These are phyloP conservation scores for Callithrix jacchus DNA, from an alignment of 2,113 vertebrate genomes.

Conservation along the genomic window DNA sequence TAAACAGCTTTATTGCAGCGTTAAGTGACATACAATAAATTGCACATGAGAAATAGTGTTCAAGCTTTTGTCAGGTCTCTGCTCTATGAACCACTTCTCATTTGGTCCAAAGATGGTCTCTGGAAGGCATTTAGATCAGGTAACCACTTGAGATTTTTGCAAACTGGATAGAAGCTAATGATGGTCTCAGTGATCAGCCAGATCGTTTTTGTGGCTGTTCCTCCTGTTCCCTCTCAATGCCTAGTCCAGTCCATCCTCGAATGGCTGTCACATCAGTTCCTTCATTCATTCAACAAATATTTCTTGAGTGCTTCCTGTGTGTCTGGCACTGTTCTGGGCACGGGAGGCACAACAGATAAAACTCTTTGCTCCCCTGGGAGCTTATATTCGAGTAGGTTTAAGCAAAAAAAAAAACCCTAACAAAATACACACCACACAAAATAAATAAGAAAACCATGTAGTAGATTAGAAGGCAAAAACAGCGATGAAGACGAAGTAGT, in stretches of 20 bases:
- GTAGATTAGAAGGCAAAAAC: not conserved
- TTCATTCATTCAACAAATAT: not conserved
- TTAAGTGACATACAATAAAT: not conserved
- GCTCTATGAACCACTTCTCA: not conserved
- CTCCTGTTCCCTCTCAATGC: not conserved
- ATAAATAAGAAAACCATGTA: not conserved
- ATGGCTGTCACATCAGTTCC: not conserved
- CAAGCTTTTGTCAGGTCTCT: not conserved
- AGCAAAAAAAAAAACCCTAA: not conserved
- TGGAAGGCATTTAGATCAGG: not conserved
- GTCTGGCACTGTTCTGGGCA: not conserved
- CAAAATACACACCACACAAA: not conserved
- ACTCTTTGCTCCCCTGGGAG: not conserved
- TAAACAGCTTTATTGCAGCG: not conserved
- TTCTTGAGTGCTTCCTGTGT: not conserved
- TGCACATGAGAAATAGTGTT: not conserved
- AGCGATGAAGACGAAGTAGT: not conserved
- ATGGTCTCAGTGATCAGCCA: not conserved
- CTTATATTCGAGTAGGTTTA: not conserved
- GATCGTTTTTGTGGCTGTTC: not conserved
- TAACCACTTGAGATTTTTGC: slow-evolving; percentile 9
- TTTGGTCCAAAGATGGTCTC: not conserved
- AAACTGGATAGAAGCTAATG: not conserved
- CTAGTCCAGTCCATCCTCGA: not conserved
- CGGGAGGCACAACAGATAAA: not conserved